Conservation (phyloP, 1,140 invertebrate genomes). For the Lutraria rhynchaena region DNA sequence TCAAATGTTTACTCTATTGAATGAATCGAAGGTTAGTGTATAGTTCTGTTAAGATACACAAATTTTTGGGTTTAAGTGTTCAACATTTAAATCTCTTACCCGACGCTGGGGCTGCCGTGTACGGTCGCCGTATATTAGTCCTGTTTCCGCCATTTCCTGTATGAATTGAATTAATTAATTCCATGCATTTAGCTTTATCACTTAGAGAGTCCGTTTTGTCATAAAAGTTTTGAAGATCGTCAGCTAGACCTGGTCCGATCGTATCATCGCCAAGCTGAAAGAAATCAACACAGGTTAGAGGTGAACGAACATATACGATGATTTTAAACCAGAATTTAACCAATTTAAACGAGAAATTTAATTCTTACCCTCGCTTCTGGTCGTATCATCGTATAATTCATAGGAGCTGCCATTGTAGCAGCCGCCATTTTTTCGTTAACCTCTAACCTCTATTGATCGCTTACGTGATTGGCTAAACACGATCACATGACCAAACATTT, state of each 20-base stretch:
- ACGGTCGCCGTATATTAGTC: constrained; percentile 57
- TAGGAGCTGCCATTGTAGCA: constrained; percentile 54
- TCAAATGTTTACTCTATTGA: too few relatives aligned
- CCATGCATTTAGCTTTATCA: constrained; percentile 71
- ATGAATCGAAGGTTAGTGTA: background rate
- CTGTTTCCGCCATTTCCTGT: constrained; percentile 57
- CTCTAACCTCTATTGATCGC: constrained; percentile 18
- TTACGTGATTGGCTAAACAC: constrained; percentile 1
- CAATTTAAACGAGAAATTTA: background rate
- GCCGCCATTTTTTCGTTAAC: constrained; percentile 68
- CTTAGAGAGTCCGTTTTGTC: constrained; percentile 66
- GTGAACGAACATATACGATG: too few relatives aligned
- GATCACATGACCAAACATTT: constrained; percentile 19
- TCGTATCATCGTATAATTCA: constrained; percentile 53
- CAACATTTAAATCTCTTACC: constrained; percentile 64
- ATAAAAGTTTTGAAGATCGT: constrained; percentile 73
- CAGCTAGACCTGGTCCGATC: constrained; percentile 66
- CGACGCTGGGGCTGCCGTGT: constrained; percentile 71
- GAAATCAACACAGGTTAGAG: background rate
- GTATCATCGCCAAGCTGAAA: constrained; percentile 75
- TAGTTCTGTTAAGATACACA: constrained; percentile 7
- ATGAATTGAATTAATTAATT: constrained; percentile 71
- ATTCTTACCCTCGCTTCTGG: constrained; percentile 67
- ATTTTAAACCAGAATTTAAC: constrained; percentile 4
- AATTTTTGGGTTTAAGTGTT: constrained; percentile 17